These are phyloP conservation scores for Umimayanthus kanabou DNA, from an alignment of 92 coral and sea anemone genomes.

Conservation along the genomic window DNA sequence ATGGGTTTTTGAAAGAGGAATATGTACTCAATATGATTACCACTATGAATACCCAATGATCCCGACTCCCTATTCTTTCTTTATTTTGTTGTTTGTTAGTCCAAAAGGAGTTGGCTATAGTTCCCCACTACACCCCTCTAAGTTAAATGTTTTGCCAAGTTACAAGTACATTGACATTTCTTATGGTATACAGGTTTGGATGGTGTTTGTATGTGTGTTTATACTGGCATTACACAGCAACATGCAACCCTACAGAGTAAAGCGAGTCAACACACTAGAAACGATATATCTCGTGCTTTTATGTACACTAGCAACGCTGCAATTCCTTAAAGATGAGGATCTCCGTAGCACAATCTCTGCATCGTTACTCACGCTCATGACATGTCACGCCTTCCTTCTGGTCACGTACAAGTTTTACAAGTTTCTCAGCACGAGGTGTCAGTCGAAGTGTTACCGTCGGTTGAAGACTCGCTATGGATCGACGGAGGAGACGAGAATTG, in stretches of 20 bases:
- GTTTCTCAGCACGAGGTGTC: conserved; percentile 53
- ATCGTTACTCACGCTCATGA: conserved; percentile 44
- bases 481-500: conserved; percentile 41
- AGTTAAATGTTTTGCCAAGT: neutral
- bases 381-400: conserved; percentile 56
- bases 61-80: no score
- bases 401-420: conserved; percentile 45
- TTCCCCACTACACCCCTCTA: no score
- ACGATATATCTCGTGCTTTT: conserved; percentile 75
- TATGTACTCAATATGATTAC: no score
- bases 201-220: conserved; percentile 64
- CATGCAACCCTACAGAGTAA: conserved; percentile 83
- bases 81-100: neutral
- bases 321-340: conserved; percentile 51
- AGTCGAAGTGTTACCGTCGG: conserved; percentile 30
- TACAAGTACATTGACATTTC: neutral
- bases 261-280: conserved; percentile 77
- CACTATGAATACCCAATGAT: no score
- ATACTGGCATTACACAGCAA: conserved; percentile 77
- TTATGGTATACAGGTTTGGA: conserved; percentile 59
- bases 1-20: no score
- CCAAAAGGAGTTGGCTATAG: no score
- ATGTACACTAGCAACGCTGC: conserved; percentile 69
- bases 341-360: conserved; percentile 40
- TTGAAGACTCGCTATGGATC: conserved; percentile 52